Percentiles rank a stretch among this genome's conserved stretches.
Conservation (phyloP, 2,888 invertebrate genomes). For the Conchocele bisecta region DNA sequence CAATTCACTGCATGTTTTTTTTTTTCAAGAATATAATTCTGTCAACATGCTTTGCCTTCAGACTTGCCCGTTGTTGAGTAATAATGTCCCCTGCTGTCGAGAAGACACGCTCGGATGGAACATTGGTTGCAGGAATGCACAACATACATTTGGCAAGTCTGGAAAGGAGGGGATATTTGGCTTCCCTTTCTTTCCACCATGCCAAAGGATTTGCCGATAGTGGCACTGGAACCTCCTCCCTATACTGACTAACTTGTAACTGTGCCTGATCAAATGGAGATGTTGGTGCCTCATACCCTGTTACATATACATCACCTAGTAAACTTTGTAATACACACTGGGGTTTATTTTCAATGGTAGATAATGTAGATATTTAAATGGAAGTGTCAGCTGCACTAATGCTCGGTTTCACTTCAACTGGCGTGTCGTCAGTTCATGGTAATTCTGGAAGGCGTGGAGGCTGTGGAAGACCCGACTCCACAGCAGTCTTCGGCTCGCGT, state of each 20-base stretch:
- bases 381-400: no score
- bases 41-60: constrained; percentile 23
- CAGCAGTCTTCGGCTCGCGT: no score
- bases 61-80: constrained; percentile 10
- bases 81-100: constrained; percentile 19
- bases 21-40: constrained; percentile 19
- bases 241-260: not conserved
- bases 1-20: not conserved
- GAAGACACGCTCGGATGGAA: constrained; percentile 20
- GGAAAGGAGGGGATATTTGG: constrained; percentile 6
- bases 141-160: not conserved
- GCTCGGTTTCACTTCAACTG: no score
- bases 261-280: not conserved
- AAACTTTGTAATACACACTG: no score
- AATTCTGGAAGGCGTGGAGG: no score
- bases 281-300: not conserved
- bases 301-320: no score
- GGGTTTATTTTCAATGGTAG: no score
- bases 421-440: no score
- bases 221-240: not conserved
- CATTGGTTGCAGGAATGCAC: constrained; percentile 28
- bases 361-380: no score
- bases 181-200: constrained; percentile 29
- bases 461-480: no score
- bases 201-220: constrained; percentile 1